Percentiles rank a stretch among this genome's conserved stretches.
These are phyloP conservation scores for Arge pagana DNA, from an alignment of 2,888 invertebrate genomes.

Conservation along the genomic window DNA sequence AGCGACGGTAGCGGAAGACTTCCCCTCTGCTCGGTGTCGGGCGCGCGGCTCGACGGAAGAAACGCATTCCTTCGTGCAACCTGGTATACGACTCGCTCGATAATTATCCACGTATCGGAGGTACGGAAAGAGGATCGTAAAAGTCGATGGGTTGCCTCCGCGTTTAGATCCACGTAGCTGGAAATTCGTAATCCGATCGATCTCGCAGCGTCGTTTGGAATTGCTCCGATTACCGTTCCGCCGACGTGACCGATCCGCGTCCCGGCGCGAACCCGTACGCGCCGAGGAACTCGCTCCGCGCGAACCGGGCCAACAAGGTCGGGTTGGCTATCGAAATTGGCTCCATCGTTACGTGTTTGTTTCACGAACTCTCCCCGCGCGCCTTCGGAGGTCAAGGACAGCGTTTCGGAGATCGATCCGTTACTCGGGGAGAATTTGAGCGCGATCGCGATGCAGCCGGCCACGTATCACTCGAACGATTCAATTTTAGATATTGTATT, in stretches of 20 bases:
- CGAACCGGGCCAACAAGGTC: too few species aligned
- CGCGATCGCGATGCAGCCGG: too few species aligned
- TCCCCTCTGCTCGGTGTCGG: slow-evolving; percentile 11
- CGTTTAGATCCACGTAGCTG: slow-evolving; percentile 34
- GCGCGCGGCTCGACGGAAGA: slow-evolving; percentile 41
- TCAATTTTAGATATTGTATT: slow-evolving; percentile 17
- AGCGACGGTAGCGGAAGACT: background rate
- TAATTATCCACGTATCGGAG: slow-evolving; percentile 47
- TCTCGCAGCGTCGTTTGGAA: background rate
- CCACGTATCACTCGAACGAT: slow-evolving; percentile 12
- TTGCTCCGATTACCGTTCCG: background rate
- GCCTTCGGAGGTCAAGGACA: too few species aligned
- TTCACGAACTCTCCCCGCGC: too few species aligned
- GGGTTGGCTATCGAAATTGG: too few species aligned
- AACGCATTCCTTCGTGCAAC: slow-evolving; percentile 50
- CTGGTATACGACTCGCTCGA: slow-evolving; percentile 45
- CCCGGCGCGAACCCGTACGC: too few species aligned
- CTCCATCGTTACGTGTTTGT: too few species aligned
- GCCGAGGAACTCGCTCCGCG: too few species aligned
- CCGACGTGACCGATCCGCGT: background rate
- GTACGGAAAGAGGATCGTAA: slow-evolving; percentile 2
- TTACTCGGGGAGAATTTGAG: too few species aligned
- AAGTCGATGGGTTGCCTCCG: background rate
- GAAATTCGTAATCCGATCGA: slow-evolving; percentile 33
- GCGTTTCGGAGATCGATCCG: too few species aligned